Evolutionary conservation across 2,797 vertebrate species (phyloP).

Genomic region (Antennarius maculatus): DNA sequence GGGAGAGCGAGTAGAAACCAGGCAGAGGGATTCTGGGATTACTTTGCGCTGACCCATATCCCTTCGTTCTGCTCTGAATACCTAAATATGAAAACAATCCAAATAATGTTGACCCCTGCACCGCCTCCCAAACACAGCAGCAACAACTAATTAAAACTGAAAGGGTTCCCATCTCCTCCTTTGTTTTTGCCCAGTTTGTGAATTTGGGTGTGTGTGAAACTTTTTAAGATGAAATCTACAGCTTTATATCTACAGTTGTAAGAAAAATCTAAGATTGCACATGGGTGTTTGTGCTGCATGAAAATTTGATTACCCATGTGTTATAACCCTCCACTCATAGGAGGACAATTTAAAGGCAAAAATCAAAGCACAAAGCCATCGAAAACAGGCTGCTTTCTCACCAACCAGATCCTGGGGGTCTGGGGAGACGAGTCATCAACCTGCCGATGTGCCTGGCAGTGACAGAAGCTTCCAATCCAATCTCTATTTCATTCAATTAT

Average conservation of each 20-base stretch:
- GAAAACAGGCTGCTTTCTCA: slow-evolving; percentile 54
- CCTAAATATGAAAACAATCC: slow-evolving; percentile 81
- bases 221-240: slow-evolving; percentile 38
- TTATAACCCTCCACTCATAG: slow-evolving; percentile 30
- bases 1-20: slow-evolving; percentile 54
- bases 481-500: slow-evolving; percentile 80
- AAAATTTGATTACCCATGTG: slow-evolving; percentile 30
- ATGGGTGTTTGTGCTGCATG: slow-evolving; percentile 11
- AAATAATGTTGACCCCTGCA: slow-evolving; percentile 80
- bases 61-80: slow-evolving; percentile 75
- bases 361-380: slow-evolving; percentile 41
- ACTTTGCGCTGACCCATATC: slow-evolving; percentile 77
- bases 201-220: slow-evolving; percentile 13
- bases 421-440: slow-evolving; percentile 63
- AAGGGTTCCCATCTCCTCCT: slow-evolving; percentile 66
- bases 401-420: slow-evolving; percentile 55
- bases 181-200: slow-evolving; percentile 62
- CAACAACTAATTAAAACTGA: slow-evolving; percentile 80
- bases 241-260: slow-evolving; percentile 27
- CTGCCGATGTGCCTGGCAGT: slow-evolving; percentile 71
- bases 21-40: slow-evolving; percentile 68
- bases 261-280: slow-evolving; percentile 13
- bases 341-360: slow-evolving; percentile 42
- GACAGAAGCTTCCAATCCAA: slow-evolving; percentile 76
- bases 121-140: slow-evolving; percentile 74